Conservation (phyloP, 2,888 invertebrate species). For the Leuctra nigra region DNA sequence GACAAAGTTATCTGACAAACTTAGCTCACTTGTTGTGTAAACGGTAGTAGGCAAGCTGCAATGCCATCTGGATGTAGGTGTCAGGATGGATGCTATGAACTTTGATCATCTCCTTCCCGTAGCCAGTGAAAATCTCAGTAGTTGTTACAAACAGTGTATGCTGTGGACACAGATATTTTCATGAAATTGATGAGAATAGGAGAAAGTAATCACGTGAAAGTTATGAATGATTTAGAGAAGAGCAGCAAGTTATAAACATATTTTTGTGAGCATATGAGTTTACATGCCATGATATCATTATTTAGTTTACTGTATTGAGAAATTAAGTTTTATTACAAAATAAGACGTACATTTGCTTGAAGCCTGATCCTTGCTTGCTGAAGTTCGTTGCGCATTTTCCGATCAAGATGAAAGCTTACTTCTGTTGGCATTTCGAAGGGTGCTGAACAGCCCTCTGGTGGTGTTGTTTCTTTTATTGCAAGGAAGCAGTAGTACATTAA, state of each 20-base stretch:
- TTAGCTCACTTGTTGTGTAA: slow-evolving; percentile 43
- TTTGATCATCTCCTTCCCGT: slow-evolving; percentile 48
- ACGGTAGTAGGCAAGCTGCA: slow-evolving; percentile 51
- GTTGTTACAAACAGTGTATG: too few species aligned
- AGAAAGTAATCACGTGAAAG: too few species aligned
- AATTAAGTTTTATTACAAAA: too few species aligned
- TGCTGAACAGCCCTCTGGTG: slow-evolving; percentile 20
- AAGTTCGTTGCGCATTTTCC: neutral
- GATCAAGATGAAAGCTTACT: neutral
- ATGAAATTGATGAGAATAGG: too few species aligned
- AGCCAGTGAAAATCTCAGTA: too few species aligned
- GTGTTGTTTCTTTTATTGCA: slow-evolving; percentile 26
- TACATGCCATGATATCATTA: too few species aligned
- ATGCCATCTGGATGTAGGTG: slow-evolving; percentile 51
- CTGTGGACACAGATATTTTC: too few species aligned
- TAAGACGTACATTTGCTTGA: neutral
- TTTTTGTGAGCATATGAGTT: too few species aligned
- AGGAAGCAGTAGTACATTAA: slow-evolving; percentile 37
- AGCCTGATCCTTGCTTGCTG: neutral
- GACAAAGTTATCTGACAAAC: too few species aligned
- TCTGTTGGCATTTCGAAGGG: neutral
- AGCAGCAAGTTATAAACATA: too few species aligned
- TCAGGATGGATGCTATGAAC: slow-evolving; percentile 50
- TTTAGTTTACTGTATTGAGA: too few species aligned
- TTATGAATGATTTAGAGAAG: too few species aligned